Percentiles rank a stretch among this genome's conserved stretches.
Conservation (phyloP, 2,888 invertebrate genomes). For the Tricholauxania praeusta region DNA sequence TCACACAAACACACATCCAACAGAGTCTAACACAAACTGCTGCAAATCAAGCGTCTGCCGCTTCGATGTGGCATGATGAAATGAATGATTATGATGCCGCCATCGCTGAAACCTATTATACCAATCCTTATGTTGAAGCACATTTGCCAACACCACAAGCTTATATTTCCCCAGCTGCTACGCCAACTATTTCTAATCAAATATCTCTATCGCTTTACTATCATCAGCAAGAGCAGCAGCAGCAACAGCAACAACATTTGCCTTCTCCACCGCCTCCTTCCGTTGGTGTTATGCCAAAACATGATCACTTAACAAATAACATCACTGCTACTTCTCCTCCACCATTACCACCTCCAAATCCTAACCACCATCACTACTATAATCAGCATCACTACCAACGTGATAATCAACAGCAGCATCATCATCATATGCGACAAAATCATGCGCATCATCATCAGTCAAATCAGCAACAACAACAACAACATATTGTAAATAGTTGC, state of each 20-base stretch:
- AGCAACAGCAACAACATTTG: conserved; percentile 41
- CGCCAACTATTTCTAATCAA: conserved; percentile 45
- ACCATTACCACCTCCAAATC: conserved; percentile 48
- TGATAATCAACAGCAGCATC: conserved; percentile 44
- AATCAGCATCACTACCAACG: conserved; percentile 42
- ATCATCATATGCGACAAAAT: conserved; percentile 33
- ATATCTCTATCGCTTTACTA: conserved; percentile 43
- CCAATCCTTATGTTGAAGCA: conserved; percentile 59
- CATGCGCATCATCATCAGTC: conserved; percentile 34
- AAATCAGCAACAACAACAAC: conserved; percentile 41
- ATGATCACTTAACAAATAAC: conserved; percentile 34
- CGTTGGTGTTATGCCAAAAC: conserved; percentile 1
- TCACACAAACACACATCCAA: conserved; percentile 29
- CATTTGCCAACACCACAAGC: conserved; percentile 44
- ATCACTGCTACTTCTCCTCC: conserved; percentile 35
- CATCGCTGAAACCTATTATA: conserved; percentile 45
- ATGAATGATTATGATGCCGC: conserved; percentile 50
- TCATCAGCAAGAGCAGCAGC: conserved; percentile 46
- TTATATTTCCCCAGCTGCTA: conserved; percentile 56
- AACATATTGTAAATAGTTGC: conserved; percentile 43
- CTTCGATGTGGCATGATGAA: conserved; percentile 53
- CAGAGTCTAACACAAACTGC: conserved; percentile 43
- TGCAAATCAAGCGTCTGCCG: conserved; percentile 43
- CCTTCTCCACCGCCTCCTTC: conserved; percentile 40
- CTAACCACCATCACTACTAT: conserved; percentile 40